Percentiles rank a stretch among this genome's conserved stretches.
Evolutionary conservation across 2,888 invertebrate species (phyloP).

Genomic region (Drosophila putrida): DNA sequence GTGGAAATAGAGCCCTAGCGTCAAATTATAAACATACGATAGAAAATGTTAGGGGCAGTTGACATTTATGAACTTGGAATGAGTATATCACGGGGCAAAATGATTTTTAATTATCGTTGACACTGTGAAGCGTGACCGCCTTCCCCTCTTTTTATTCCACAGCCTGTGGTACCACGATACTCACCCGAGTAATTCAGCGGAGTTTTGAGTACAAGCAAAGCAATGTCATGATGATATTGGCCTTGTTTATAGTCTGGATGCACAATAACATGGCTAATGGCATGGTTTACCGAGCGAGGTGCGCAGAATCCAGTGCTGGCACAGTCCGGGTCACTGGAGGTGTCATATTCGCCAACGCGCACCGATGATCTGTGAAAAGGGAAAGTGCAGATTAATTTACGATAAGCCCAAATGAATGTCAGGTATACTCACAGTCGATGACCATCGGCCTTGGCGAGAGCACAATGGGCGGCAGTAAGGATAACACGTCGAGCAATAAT

Average conservation of each 20-base stretch:
- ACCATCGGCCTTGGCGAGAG: conserved; percentile 91
- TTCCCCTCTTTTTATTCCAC: not conserved
- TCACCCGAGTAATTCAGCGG: conserved; percentile 89
- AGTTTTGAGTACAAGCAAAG: conserved; percentile 89
- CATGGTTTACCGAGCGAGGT: conserved; percentile 89
- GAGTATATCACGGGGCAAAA: conserved; percentile 66
- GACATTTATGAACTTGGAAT: conserved; percentile 71
- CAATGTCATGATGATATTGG: conserved; percentile 90
- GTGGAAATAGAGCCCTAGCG: conserved; percentile 35
- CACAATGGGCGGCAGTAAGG: conserved; percentile 92
- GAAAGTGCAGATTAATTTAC: conserved; percentile 27
- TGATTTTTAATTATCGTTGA: conserved; percentile 76
- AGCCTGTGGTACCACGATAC: conserved; percentile 25
- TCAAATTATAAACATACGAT: conserved; percentile 71
- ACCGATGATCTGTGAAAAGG: conserved; percentile 88
- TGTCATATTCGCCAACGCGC: conserved; percentile 91
- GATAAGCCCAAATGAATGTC: no score
- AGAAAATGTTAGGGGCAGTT: conserved; percentile 25
- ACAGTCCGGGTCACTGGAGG: conserved; percentile 91
- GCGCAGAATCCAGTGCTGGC: conserved; percentile 90
- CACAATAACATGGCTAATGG: conserved; percentile 91
- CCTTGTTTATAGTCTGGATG: conserved; percentile 91
- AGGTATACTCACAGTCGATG: conserved; percentile 89
- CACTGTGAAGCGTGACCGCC: conserved; percentile 59
- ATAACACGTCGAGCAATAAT: conserved; percentile 88